phyloP scores from a whole-genome alignment of 2,113 vertebrate species.

The Thamnaconus septentrionalis region DNA sequence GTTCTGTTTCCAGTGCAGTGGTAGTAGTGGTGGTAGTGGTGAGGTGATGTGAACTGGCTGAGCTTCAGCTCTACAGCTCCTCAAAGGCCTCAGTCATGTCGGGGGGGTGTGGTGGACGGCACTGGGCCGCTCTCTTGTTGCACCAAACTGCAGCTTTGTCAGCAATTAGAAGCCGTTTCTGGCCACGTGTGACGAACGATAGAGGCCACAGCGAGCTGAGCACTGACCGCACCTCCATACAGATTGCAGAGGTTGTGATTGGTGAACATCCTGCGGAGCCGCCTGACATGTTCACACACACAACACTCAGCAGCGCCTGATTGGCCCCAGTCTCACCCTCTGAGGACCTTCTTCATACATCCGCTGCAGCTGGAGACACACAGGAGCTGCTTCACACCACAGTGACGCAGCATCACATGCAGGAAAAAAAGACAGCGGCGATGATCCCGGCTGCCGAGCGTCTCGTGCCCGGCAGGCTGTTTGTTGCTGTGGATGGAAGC shows the following conservation, averaged over 20 bases:
- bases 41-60: constrained; percentile 52
- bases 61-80: constrained; percentile 54
- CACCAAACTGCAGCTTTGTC: constrained; percentile 8
- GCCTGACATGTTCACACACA: too few species aligned
- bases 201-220: too few species aligned
- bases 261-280: too few species aligned
- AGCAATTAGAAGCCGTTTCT: constrained; percentile 22
- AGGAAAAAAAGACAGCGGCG: constrained; percentile 24
- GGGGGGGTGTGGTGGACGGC: background rate
- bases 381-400: constrained; percentile 14
- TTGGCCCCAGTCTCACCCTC: background rate
- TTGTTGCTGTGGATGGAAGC: constrained; percentile 59
- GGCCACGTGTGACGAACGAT: background rate
- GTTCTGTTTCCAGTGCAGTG: constrained; percentile 29
- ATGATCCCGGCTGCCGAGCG: constrained; percentile 26
- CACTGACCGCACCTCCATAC: too few species aligned
- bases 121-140: constrained; percentile 11
- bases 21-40: constrained; percentile 22
- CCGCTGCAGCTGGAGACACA: background rate
- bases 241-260: too few species aligned
- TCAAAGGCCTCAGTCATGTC: constrained; percentile 7
- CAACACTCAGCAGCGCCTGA: too few species aligned
- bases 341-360: constrained; percentile 2
- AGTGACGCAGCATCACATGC: constrained; percentile 43
- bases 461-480: constrained; percentile 38